Percentiles rank a stretch among this genome's conserved stretches.
Evolutionary conservation across 2,888 invertebrate species (phyloP).

Genomic region (Andrena marginata): DNA sequence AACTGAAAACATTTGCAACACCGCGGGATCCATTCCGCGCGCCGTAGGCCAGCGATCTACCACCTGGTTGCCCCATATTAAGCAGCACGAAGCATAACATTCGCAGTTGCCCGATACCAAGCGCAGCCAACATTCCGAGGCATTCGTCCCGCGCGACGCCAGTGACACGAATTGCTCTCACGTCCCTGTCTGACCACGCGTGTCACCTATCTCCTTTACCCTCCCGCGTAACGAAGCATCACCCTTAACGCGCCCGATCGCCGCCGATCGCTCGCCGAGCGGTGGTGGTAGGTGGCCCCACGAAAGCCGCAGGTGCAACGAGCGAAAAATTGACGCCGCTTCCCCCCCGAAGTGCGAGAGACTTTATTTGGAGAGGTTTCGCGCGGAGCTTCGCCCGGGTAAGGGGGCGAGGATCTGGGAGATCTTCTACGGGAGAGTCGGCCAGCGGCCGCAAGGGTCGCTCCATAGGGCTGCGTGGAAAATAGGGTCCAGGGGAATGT

Average conservation of each 20-base stretch:
- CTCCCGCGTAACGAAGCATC: conserved; percentile 37
- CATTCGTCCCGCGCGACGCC: conserved; percentile 3
- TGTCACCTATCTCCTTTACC: conserved; percentile 53
- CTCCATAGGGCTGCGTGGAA: conserved; percentile 41
- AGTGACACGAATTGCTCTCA: conserved; percentile 21
- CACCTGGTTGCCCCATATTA: neutral
- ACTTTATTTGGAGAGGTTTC: conserved; percentile 73
- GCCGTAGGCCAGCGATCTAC: neutral
- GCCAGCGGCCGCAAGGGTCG: conserved; percentile 55
- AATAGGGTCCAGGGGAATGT: conserved; percentile 56
- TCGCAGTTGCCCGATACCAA: conserved; percentile 15
- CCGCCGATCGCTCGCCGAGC: conserved; percentile 48
- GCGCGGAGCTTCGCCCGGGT: conserved; percentile 55
- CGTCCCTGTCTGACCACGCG: neutral
- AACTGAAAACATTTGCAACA: too few species aligned
- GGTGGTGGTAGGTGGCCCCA: conserved; percentile 19
- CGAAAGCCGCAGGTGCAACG: conserved; percentile 77
- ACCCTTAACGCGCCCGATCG: conserved; percentile 54
- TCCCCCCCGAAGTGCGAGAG: conserved; percentile 48
- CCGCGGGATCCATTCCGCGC: too few species aligned
- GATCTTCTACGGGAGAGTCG: conserved; percentile 53
- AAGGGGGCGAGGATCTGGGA: neutral
- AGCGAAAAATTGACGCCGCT: conserved; percentile 77
- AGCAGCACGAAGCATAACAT: conserved; percentile 6
- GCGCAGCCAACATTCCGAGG: neutral